A percentile compares a stretch with the other conserved stretches of the same genome.
Evolutionary conservation across 2,113 vertebrate species (phyloP).

Genomic region (Solenodon paradoxus): DNA sequence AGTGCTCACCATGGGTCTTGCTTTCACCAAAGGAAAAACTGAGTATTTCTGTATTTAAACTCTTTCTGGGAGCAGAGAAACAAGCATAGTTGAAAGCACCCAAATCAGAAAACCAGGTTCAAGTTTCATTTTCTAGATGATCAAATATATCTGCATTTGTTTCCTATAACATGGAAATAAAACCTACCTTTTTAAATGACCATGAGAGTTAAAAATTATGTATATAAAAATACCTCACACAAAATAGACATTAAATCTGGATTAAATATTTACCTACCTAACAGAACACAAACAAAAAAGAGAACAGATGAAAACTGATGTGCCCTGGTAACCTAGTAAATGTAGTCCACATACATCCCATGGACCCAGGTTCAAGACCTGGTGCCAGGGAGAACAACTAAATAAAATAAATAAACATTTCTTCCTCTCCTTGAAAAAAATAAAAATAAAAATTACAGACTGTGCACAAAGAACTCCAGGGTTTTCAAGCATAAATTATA

Average conservation of each 20-base stretch:
- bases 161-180: conserved; percentile 19
- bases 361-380: no score
- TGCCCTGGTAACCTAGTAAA: no score
- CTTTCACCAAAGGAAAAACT: neutral
- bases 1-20: neutral
- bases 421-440: neutral
- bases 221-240: neutral
- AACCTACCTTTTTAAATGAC: neutral
- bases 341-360: no score
- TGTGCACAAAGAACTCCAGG: neutral
- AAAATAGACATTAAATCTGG: neutral
- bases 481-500: conserved; percentile 41
- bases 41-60: neutral
- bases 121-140: neutral
- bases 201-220: neutral
- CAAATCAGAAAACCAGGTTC: neutral
- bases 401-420: no score
- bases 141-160: neutral
- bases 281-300: neutral
- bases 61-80: neutral
- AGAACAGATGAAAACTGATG: no score
- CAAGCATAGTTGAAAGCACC: neutral
- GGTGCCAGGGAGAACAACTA: no score
- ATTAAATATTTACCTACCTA: conserved; percentile 27
- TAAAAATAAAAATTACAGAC: conserved; percentile 9